phyloP scores from a whole-genome alignment of 2,888 invertebrate species.

The Drosophila fungiperda region DNA sequence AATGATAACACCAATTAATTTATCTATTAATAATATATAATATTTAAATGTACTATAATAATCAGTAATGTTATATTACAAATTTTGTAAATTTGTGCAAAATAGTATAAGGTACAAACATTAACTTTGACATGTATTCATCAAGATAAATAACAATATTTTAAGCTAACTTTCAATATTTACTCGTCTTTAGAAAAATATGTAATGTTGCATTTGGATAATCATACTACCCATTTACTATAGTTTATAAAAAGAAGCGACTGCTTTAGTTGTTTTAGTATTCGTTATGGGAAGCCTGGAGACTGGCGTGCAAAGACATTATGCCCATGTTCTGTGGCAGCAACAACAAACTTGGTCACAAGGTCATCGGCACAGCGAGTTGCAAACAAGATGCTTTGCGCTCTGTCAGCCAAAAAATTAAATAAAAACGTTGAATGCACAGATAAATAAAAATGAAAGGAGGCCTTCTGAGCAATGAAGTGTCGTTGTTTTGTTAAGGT shows the following conservation, averaged over 20 bases:
- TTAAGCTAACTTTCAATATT: not conserved
- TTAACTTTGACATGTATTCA: not conserved
- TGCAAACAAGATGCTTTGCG: constrained; percentile 40
- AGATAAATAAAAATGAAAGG: constrained; percentile 59
- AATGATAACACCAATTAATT: not conserved
- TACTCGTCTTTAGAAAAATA: not conserved
- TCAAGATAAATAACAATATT: not conserved
- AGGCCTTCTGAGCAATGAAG: constrained; percentile 50
- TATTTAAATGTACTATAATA: not conserved
- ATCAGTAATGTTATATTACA: not conserved
- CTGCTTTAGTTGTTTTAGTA: not conserved
- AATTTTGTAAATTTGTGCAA: not conserved
- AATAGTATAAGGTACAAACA: not conserved
- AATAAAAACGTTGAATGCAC: not conserved
- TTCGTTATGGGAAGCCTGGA: constrained; percentile 8
- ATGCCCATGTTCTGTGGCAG: constrained; percentile 35
- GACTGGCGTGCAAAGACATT: constrained; percentile 45
- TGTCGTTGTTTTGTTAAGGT: constrained; percentile 41
- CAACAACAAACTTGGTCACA: constrained; percentile 34
- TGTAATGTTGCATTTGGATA: not conserved
- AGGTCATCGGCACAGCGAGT: constrained; percentile 52
- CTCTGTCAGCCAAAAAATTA: constrained; percentile 14
- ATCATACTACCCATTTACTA: not conserved
- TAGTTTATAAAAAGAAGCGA: constrained; percentile 14
- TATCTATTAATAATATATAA: not conserved